Base-by-base conservation (phyloP, 2,888 invertebrate genomes). In the Erpobdella octoculata region DNA sequence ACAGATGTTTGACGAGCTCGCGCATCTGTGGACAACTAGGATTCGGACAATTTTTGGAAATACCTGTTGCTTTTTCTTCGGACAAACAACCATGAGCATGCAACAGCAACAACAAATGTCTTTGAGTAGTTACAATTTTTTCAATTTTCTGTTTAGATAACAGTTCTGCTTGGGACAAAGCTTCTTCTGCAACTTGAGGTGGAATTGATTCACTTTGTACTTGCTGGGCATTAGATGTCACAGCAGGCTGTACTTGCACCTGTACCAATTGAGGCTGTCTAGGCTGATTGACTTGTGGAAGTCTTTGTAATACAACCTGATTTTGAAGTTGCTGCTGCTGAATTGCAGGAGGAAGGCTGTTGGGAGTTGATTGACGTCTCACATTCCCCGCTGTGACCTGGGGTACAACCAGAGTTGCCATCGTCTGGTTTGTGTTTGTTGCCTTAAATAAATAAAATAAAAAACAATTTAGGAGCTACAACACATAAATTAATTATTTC, bases 321-420 rank as follows among this genome's bases (percentile, higher is more conserved):
- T 67, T 67, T 67, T 67, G 67, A 12, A 46, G 4, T 41, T 41
- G 67, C 41, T 67, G 67, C 46, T 67, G 33, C 33, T 41, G 41
- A 25, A 41, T 28, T 21, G 41, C 46, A 28, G 67, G 37, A 4
- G 31, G 67, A 37, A 25, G 18, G 28, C 18, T 62, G 5, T 37
- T 41, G 25, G 28, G 4, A 4, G 48, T 1, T 28, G 33, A 31
- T n/a, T 67, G 62, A 31, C 31, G 31, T 5, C 33, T 31, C 9
- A 21, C 62, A 33, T 4, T 21, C n/a, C 62, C 62, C 28, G 31
- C 28, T 12, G 41, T n/a, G n/a, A n/a, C 28, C 31, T 31, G 65
- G 4, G 67, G 67, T 18, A 67, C 28, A 28, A 67, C 67, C 48
- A 67, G 31, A 15, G 67, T 41, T 2, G 67, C 46, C 41, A 67